phyloP scores from a whole-genome alignment of 1,140 invertebrate species.

The Ceratina japonica region DNA sequence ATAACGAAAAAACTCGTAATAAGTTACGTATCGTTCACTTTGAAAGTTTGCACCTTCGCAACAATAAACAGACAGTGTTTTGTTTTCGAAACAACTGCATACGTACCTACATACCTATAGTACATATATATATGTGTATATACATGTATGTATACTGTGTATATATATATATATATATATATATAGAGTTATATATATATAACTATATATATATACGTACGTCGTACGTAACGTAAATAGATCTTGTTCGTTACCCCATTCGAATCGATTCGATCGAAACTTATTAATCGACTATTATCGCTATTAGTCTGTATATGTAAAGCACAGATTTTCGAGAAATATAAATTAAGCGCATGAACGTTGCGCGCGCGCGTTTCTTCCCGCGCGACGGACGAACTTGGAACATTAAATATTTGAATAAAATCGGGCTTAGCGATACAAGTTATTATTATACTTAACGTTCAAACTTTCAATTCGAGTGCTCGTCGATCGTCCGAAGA shows the following conservation, averaged over 20 bases:
- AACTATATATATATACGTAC: too few species aligned
- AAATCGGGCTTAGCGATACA: too few species aligned
- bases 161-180: too few species aligned
- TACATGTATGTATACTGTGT: too few species aligned
- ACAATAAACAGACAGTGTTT: constrained; percentile 34
- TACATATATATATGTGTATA: background rate
- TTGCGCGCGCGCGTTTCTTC: background rate
- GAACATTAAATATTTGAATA: too few species aligned
- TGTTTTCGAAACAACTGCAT: constrained; percentile 22
- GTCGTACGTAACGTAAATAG: too few species aligned
- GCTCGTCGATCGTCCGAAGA: too few species aligned
- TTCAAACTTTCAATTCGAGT: too few species aligned
- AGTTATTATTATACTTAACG: too few species aligned
- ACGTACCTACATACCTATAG: too few species aligned
- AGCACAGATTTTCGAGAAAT: too few species aligned
- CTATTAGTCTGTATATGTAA: background rate
- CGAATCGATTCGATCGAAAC: background rate
- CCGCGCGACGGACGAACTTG: too few species aligned
- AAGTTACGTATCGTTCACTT: constrained; percentile 26
- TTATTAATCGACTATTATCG: background rate
- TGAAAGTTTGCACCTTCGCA: constrained; percentile 13
- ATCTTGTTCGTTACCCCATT: background rate
- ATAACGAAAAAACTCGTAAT: constrained; percentile 15
- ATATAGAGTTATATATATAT: background rate
- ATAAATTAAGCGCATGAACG: background rate